phyloP scores from a whole-genome alignment of 2,888 invertebrate species.

The Oscheius sp. region DNA sequence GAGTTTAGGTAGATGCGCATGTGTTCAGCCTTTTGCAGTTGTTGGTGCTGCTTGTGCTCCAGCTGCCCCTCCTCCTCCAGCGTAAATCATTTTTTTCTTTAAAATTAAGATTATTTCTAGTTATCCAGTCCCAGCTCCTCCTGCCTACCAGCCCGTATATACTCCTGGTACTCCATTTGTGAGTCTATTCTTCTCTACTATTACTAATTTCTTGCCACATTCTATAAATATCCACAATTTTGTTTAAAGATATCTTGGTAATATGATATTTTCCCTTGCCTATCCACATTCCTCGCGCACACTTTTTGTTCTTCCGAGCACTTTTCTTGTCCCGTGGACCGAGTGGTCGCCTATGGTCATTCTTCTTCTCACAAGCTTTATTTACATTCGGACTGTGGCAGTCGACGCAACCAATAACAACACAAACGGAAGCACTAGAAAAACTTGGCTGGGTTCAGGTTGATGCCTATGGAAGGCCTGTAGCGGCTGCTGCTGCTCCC shows the following conservation, averaged over 20 bases:
- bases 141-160: slow-evolving; percentile 25
- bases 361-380: no score
- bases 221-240: no score
- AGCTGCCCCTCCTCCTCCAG: neutral
- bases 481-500: neutral
- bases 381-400: no score
- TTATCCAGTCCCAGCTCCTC: slow-evolving; percentile 17
- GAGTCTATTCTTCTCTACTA: slow-evolving; percentile 3
- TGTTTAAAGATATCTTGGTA: no score
- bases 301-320: no score
- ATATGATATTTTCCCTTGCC: no score
- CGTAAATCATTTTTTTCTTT: neutral
- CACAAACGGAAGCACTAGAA: no score
- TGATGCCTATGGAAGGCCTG: neutral
- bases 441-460: neutral
- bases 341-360: no score
- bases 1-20: slow-evolving; percentile 26
- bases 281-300: no score
- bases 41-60: slow-evolving; percentile 32
- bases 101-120: neutral
- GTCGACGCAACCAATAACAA: no score
- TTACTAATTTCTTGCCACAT: no score
- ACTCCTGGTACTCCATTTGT: neutral
- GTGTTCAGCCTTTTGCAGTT: slow-evolving; percentile 33
- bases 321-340: no score